These are phyloP conservation scores for Aphidoletes aphidimyza DNA, from an alignment of 2,888 invertebrate species.

Conservation along the genomic window DNA sequence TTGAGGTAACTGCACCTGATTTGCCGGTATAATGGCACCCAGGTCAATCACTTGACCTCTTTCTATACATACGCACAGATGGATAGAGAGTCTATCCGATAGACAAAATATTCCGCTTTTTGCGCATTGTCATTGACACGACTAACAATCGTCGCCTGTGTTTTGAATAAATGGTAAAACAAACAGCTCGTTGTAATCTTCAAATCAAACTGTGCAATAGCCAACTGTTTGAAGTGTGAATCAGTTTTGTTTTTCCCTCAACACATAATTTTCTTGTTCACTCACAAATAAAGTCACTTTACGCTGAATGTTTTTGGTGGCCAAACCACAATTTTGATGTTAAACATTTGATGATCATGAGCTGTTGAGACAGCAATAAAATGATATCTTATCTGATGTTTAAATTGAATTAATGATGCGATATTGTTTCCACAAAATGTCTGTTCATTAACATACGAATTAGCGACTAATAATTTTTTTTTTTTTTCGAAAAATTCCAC, in stretches of 20 bases:
- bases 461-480: not conserved
- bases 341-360: constrained; percentile 48
- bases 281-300: constrained; percentile 11
- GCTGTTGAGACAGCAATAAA: constrained; percentile 51
- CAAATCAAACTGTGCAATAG: no score
- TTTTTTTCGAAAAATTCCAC: constrained; percentile 21
- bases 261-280: not conserved
- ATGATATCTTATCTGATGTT: constrained; percentile 26
- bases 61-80: no score
- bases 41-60: no score
- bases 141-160: no score
- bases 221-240: constrained; percentile 6
- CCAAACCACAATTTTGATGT: not conserved
- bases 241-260: not conserved
- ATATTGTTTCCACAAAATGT: constrained; percentile 17
- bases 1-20: no score
- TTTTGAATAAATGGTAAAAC: no score
- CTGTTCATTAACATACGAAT: constrained; percentile 30
- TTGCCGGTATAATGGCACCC: no score
- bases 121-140: no score
- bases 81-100: no score
- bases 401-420: constrained; percentile 51
- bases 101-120: no score
- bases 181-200: no score
- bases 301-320: not conserved